Percentiles rank a stretch among this genome's conserved stretches.
phyloP scores from a whole-genome alignment of 2,797 vertebrate species.

The Danio albolineatus region DNA sequence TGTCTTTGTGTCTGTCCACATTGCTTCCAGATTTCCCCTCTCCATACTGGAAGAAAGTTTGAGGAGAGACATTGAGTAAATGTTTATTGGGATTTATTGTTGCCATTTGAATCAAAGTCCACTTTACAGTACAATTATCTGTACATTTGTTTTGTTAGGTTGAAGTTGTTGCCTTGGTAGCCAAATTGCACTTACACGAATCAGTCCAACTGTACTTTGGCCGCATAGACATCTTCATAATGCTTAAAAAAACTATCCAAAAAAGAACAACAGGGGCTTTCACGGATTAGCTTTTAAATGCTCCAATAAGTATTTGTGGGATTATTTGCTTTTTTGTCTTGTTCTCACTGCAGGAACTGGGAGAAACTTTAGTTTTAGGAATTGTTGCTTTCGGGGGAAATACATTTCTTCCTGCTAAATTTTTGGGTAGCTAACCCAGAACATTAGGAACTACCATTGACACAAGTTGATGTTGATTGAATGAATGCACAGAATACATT shows the following conservation, averaged over 20 bases:
- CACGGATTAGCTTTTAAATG: too few relatives aligned
- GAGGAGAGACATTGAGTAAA: slow-evolving; percentile 50
- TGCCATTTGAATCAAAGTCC: slow-evolving; percentile 20
- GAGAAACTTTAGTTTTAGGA: too few relatives aligned
- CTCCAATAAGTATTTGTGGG: too few relatives aligned
- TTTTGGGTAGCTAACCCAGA: too few relatives aligned
- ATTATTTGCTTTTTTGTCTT: too few relatives aligned
- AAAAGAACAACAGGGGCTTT: too few relatives aligned
- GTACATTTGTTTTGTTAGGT: slow-evolving; percentile 11
- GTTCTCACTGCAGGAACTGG: too few relatives aligned
- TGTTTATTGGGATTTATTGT: slow-evolving; percentile 51
- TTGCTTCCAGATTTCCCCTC: slow-evolving; percentile 49
- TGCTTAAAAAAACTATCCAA: not conserved
- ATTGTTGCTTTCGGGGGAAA: too few relatives aligned
- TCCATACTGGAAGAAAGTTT: slow-evolving; percentile 31
- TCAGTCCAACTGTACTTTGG: slow-evolving; percentile 1
- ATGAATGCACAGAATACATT: too few relatives aligned
- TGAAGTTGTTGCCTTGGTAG: slow-evolving; percentile 16
- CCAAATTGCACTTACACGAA: not conserved
- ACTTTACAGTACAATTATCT: slow-evolving; percentile 54
- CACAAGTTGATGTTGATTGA: too few relatives aligned
- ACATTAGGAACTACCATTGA: too few relatives aligned
- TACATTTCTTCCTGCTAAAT: too few relatives aligned
- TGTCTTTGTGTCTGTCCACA: slow-evolving; percentile 57
- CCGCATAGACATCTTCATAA: not conserved